Base-by-base conservation (phyloP, 2,888 invertebrate genomes). In the Onthophagus sagittarius region DNA sequence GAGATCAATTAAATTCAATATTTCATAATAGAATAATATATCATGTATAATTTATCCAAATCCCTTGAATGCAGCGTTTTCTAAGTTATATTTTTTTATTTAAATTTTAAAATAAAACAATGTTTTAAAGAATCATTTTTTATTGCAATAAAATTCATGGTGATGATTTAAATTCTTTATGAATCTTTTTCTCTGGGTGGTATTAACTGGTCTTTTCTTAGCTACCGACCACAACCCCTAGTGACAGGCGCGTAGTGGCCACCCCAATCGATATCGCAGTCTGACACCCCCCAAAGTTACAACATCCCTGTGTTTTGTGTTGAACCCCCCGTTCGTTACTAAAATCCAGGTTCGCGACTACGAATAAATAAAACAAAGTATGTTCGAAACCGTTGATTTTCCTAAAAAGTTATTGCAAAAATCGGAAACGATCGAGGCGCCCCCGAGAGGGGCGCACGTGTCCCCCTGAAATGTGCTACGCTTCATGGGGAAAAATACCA, bases 201-300 rank as follows among this genome's bases (percentile, higher is more conserved):
- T 11, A 53, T 53, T 53, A 53, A 53, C 39, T 11, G 39, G 39
- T 11, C 39, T 53, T 53, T 11, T 53, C 39, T 7, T 9, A 53
- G 39, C 39, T 53, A 23, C 23, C 39, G 7, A 32, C 67, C 23
- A 32, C 32, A 32, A 23, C 23, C 67, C 67, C 67, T 67, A 67
- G 67, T 32, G 67, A 67, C 67, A 23, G 67, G 67, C 67, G 67
- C 67, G 67, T 67, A 23, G 67, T 32, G 67, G 67, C 67, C 31
- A 23, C 67, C 15, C n/a, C 32, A 67, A 67, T 67, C 67, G 67
- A 67, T 67, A 67, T 67, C 23, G 23, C 67, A 67, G 67, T 67
- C 67, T 67, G 67, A 67, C 67, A 67, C 67, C 23, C 39, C 39
- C 39, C 39, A 53, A 53, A 53, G 39, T 53, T 53, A 53, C 39